Evolutionary conservation across 2,888 invertebrate genomes (phyloP).

Genomic region (Eupithecia insigniata): DNA sequence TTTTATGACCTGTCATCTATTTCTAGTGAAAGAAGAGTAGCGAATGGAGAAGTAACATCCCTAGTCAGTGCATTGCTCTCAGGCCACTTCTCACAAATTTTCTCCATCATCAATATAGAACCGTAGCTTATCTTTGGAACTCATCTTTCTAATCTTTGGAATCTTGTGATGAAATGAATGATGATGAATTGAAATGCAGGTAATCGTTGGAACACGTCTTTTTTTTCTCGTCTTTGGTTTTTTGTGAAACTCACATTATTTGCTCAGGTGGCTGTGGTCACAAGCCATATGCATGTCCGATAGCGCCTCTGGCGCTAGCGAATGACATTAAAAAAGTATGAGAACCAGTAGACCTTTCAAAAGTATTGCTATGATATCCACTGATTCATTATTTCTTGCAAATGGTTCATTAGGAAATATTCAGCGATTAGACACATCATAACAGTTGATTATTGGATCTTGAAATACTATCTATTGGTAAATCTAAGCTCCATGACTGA

Average conservation of each 20-base stretch:
- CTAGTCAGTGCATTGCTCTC: not conserved
- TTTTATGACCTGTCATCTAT: not conserved
- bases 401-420: slow-evolving; percentile 33
- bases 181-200: too few relatives aligned
- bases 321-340: slow-evolving; percentile 81
- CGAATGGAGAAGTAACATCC: not conserved
- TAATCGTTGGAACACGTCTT: too few relatives aligned
- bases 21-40: not conserved
- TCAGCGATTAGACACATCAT: slow-evolving; percentile 53
- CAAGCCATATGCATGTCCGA: not conserved
- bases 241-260: not conserved
- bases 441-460: slow-evolving; percentile 42
- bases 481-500: not conserved
- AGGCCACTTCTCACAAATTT: not conserved
- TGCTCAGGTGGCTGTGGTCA: not conserved
- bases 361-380: slow-evolving; percentile 65
- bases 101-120: not conserved
- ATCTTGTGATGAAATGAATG: too few relatives aligned
- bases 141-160: too few relatives aligned
- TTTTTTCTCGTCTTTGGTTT: too few relatives aligned
- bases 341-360: slow-evolving; percentile 77
- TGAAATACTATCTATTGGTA: slow-evolving; percentile 8
- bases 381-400: slow-evolving; percentile 56
- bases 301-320: slow-evolving; percentile 61
- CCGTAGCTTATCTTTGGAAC: not conserved